These are phyloP conservation scores for Galagoides demidoff DNA, from an alignment of 2,797 vertebrate genomes.

Conservation along the genomic window DNA sequence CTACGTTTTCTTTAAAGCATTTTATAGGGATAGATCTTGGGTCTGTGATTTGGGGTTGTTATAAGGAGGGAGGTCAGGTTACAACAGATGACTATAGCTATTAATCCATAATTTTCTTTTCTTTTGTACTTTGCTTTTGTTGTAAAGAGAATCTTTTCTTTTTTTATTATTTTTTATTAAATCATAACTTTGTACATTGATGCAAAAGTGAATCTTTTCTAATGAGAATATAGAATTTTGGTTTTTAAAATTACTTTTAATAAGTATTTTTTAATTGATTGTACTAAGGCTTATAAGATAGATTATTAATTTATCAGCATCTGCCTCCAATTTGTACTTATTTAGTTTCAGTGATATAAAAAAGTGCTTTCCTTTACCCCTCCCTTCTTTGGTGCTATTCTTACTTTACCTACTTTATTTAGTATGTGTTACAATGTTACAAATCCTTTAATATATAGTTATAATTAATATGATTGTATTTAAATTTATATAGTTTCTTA, in stretches of 20 bases:
- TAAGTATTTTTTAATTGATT: not conserved
- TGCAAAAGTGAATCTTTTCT: not conserved
- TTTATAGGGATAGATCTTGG: not conserved
- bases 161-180: too few species aligned
- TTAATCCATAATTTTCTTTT: not conserved
- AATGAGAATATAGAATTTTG: too few species aligned
- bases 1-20: not conserved
- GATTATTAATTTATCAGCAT: not conserved
- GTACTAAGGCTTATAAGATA: not conserved
- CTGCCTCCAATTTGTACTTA: not conserved
- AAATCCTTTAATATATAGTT: not conserved
- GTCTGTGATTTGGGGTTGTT: not conserved
- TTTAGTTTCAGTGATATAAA: not conserved
- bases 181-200: too few species aligned
- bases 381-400: not conserved
- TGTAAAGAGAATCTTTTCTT: not conserved
- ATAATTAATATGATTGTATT: not conserved
- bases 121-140: not conserved
- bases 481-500: not conserved
- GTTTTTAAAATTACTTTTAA: not conserved
- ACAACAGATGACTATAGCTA: not conserved
- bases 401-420: not conserved
- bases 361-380: not conserved
- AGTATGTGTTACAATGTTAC: not conserved
- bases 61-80: not conserved